A percentile compares a stretch with the other conserved stretches of the same genome.
Conservation (phyloP, 2,113 vertebrate genomes). For the Tiliqua scincoides region DNA sequence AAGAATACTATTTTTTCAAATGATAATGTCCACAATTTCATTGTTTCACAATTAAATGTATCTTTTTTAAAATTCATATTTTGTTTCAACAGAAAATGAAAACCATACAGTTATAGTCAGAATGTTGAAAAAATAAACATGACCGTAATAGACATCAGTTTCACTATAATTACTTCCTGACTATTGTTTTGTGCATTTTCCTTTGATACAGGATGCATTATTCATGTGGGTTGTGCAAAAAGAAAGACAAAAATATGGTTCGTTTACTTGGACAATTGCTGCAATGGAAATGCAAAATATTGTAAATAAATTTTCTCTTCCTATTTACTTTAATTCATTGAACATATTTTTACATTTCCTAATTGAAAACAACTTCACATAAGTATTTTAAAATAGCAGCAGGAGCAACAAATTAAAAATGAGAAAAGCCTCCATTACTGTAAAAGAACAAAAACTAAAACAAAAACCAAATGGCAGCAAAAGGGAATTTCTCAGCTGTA, state of each 20-base stretch:
- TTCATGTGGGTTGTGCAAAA: neutral
- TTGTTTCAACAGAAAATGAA: neutral
- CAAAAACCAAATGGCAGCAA: neutral
- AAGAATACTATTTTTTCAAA: neutral
- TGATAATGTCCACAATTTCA: conserved; percentile 37
- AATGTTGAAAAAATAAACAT: neutral
- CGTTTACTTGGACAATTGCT: neutral
- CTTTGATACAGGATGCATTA: neutral
- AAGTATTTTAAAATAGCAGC: neutral
- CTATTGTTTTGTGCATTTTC: neutral
- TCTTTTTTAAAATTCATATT: no score
- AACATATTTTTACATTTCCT: neutral
- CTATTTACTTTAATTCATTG: no score
- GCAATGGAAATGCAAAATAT: neutral
- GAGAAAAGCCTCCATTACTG: neutral
- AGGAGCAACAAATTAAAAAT: neutral
- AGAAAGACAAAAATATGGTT: neutral
- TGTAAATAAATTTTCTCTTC: neutral
- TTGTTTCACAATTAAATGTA: neutral
- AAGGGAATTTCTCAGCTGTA: neutral
- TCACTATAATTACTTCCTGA: neutral
- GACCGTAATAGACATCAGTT: neutral
- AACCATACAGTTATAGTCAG: neutral
- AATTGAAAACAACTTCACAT: neutral
- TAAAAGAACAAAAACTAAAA: neutral